A percentile compares a stretch with the other conserved stretches of the same genome.
Evolutionary conservation across 1,140 invertebrate species (phyloP).

Genomic region (Brevipalpus yothersi): DNA sequence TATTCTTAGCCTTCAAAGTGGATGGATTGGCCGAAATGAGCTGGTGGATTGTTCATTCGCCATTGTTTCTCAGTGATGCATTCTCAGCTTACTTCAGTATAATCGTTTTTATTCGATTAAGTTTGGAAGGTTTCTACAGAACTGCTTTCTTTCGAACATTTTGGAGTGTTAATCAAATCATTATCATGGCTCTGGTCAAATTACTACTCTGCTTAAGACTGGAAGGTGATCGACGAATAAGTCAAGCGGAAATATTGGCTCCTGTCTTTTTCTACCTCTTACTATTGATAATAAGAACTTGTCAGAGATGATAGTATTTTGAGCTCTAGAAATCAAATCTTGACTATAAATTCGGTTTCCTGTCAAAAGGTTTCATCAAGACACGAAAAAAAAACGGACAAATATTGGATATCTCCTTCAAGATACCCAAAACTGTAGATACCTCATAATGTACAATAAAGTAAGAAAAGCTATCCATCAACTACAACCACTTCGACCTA

Average conservation of each 20-base stretch:
- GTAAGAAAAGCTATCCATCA: no score
- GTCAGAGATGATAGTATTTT: constrained; percentile 43
- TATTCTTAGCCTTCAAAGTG: constrained; percentile 41
- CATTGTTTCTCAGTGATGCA: constrained; percentile 68
- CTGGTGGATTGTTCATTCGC: constrained; percentile 49
- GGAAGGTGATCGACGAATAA: constrained; percentile 43
- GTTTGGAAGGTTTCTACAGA: constrained; percentile 37
- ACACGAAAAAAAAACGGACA: no score
- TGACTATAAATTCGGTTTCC: no score
- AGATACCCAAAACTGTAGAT: no score
- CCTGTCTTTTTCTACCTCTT: constrained; percentile 72
- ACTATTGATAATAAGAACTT: constrained; percentile 67
- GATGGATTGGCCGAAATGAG: constrained; percentile 20
- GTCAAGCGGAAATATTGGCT: constrained; percentile 68
- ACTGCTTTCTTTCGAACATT: constrained; percentile 42
- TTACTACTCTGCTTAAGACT: constrained; percentile 71
- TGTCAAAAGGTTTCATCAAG: no score
- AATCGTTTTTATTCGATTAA: constrained; percentile 78
- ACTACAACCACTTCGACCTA: no score
- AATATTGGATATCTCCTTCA: no score
- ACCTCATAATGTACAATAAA: no score
- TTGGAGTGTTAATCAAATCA: constrained; percentile 59
- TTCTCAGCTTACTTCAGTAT: constrained; percentile 78
- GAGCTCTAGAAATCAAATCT: no score
- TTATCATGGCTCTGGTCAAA: constrained; percentile 70